phyloP scores from a whole-genome alignment of 2,797 vertebrate genomes.

The Parauchenoglanis ngamensis region DNA sequence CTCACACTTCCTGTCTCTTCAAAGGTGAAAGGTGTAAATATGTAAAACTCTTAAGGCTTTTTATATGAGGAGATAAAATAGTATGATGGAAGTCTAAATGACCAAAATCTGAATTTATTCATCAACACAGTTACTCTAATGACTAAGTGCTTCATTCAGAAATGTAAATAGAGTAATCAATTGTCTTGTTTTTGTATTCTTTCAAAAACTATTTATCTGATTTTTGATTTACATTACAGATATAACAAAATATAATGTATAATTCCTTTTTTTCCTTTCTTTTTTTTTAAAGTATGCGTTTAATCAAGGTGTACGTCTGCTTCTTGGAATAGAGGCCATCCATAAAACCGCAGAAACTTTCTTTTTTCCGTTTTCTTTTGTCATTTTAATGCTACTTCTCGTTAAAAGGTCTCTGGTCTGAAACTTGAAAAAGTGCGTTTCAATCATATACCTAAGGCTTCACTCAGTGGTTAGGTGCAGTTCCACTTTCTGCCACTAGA shows the following conservation, averaged over 20 bases:
- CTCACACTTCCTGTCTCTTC: neutral
- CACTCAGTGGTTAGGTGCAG: neutral
- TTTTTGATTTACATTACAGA: neutral
- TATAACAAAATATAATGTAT: neutral
- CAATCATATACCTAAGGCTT: neutral
- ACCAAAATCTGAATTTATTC: neutral
- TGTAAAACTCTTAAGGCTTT: neutral
- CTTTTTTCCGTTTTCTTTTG: neutral
- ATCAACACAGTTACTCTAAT: neutral
- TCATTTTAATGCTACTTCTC: neutral
- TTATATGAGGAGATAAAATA: neutral
- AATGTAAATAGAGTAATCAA: neutral
- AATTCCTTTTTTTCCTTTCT: neutral
- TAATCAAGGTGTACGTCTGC: neutral
- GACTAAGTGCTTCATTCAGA: neutral
- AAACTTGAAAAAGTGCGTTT: neutral
- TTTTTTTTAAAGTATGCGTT: neutral
- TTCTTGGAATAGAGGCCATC: neutral
- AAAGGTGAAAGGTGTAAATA: neutral
- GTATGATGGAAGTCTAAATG: neutral
- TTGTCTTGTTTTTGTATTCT: neutral
- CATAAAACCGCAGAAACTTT: neutral
- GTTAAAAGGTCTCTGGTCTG: neutral
- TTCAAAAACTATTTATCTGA: neutral
- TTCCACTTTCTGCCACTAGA: neutral